Evolutionary conservation across 1,140 invertebrate genomes (phyloP).

Genomic region (Drosophila novamexicana): DNA sequence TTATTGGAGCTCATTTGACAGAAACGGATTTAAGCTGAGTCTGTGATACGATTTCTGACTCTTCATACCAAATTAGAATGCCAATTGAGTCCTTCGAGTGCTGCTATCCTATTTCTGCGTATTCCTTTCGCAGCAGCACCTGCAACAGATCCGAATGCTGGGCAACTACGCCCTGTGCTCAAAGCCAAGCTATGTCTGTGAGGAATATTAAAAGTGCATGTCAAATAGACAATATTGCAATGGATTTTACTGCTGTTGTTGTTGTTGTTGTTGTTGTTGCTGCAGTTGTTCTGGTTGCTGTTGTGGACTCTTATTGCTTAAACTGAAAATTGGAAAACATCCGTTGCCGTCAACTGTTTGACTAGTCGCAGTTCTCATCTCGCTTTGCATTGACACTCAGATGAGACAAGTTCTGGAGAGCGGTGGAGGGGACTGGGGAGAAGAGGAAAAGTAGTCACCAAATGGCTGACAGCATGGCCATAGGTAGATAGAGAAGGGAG

Average conservation of each 20-base stretch:
- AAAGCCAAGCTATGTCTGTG: conserved; percentile 41
- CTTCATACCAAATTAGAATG: conserved; percentile 36
- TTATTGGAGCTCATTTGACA: background rate
- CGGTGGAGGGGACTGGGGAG: background rate
- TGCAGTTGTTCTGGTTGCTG: background rate
- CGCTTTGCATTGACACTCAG: conserved; percentile 41
- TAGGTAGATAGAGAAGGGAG: background rate
- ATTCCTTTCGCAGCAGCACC: conserved; percentile 12
- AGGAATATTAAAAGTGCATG: conserved; percentile 70
- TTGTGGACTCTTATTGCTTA: conserved; percentile 46
- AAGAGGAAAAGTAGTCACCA: conserved; percentile 1
- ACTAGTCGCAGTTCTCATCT: conserved; percentile 35
- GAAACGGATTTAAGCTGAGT: background rate
- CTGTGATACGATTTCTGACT: conserved; percentile 21
- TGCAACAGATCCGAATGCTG: background rate
- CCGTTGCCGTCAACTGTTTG: conserved; percentile 32
- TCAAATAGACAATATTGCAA: conserved; percentile 72
- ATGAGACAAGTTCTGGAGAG: background rate
- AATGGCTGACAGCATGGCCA: conserved; percentile 5
- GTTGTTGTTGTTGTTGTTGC: conserved; percentile 1
- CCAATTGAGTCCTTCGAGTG: conserved; percentile 21
- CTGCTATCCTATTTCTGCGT: background rate
- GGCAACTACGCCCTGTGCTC: background rate
- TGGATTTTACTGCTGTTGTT: conserved; percentile 6
- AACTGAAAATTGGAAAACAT: conserved; percentile 63